Percentiles rank a stretch among this genome's conserved stretches.
Conservation (phyloP, 2,888 invertebrate species). For the Melolontha melolontha region DNA sequence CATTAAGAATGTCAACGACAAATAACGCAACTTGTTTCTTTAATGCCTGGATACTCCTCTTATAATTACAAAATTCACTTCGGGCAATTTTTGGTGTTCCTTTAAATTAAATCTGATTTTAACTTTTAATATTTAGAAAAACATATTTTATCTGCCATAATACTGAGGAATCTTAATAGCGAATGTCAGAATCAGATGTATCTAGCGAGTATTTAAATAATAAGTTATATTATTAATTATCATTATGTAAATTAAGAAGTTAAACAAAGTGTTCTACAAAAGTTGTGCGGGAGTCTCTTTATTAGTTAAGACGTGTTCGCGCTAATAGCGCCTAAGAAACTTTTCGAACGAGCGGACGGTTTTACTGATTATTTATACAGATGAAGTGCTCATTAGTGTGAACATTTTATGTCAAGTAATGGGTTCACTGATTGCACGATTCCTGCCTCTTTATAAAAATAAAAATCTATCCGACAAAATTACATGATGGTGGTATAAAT, state of each 20-base stretch:
- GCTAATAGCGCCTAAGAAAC: constrained; percentile 34
- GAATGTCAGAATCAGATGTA: too few species aligned
- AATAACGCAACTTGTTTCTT: too few species aligned
- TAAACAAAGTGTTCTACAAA: constrained; percentile 7
- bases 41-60: too few species aligned
- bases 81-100: too few species aligned
- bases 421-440: constrained; percentile 21
- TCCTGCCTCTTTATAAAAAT: constrained; percentile 21
- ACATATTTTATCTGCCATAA: too few species aligned
- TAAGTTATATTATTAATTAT: neutral
- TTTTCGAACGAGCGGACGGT: constrained; percentile 24
- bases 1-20: too few species aligned
- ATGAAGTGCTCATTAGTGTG: constrained; percentile 55
- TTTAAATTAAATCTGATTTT: too few species aligned
- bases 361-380: constrained; percentile 56
- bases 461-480: constrained; percentile 28
- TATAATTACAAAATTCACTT: too few species aligned
- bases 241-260: constrained; percentile 17
- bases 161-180: too few species aligned
- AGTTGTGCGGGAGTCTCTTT: constrained; percentile 6
- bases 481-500: constrained; percentile 28
- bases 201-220: too few species aligned
- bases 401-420: constrained; percentile 19
- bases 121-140: too few species aligned
- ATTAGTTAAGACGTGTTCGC: neutral